Evolutionary conservation across 1,140 invertebrate genomes (phyloP).

Genomic region (Venustaconcha ellipsiformis): DNA sequence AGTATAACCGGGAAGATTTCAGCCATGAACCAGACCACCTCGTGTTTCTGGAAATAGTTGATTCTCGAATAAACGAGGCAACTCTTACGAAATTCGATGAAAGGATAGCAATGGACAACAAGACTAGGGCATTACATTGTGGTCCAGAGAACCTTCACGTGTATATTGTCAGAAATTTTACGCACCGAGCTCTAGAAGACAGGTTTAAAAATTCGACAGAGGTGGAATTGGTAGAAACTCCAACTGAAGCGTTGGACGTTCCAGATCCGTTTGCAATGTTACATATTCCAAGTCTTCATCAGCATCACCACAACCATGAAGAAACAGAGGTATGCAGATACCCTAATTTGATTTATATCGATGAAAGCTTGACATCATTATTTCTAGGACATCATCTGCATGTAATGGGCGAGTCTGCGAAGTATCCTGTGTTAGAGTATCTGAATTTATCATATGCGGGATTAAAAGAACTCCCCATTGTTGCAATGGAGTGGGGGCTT

Average conservation of each 20-base stretch:
- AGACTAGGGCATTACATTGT: slow-evolving; percentile 41
- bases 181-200: neutral
- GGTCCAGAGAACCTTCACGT: slow-evolving; percentile 28
- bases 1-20: slow-evolving; percentile 12
- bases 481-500: slow-evolving; percentile 27
- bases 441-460: slow-evolving; percentile 30
- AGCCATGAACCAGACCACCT: slow-evolving; percentile 16
- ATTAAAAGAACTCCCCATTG: slow-evolving; percentile 7
- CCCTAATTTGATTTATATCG: slow-evolving; percentile 16
- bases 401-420: slow-evolving; percentile 11
- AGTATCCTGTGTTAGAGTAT: slow-evolving; percentile 20
- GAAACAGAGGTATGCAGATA: slow-evolving; percentile 6
- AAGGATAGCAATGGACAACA: slow-evolving; percentile 11
- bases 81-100: slow-evolving; percentile 8
- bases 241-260: neutral
- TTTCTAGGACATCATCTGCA: slow-evolving; percentile 10
- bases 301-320: slow-evolving; percentile 19
- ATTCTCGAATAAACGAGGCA: neutral
- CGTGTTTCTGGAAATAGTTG: slow-evolving; percentile 27
- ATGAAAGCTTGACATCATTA: slow-evolving; percentile 14
- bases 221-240: neutral
- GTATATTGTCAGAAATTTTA: slow-evolving; percentile 17
- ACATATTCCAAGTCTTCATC: slow-evolving; percentile 9
- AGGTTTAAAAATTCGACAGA: neutral
- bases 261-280: neutral